These are phyloP conservation scores for Schlechtendalia chinensis DNA, from an alignment of 1,140 invertebrate species.

Conservation along the genomic window DNA sequence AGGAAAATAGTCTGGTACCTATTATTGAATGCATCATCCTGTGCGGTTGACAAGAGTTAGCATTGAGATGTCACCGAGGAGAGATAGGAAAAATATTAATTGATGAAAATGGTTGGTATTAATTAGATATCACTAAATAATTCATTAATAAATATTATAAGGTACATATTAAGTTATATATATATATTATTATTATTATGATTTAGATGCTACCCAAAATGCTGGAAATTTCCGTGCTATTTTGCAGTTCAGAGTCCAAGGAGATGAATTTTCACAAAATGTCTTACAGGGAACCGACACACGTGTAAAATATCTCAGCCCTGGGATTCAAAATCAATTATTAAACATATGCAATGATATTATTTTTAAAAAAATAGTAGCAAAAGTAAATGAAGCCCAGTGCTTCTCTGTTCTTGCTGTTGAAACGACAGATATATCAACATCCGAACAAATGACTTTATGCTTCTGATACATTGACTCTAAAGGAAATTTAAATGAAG, in stretches of 20 bases:
- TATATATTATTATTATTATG: not conserved
- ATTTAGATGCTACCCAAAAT: not conserved
- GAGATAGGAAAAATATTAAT: not conserved
- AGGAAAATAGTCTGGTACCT: not conserved
- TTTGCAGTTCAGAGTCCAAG: not conserved
- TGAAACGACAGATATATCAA: no score
- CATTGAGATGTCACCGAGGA: not conserved
- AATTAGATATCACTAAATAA: not conserved
- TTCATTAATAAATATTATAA: no score
- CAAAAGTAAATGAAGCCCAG: conserved; percentile 6
- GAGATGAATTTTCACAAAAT: conserved; percentile 20
- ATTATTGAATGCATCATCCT: not conserved
- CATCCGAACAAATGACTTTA: conserved; percentile 35
- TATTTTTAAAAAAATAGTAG: conserved; percentile 4
- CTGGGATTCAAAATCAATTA: conserved; percentile 54
- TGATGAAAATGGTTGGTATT: not conserved
- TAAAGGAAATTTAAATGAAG: conserved; percentile 37
- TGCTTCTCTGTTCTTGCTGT: conserved; percentile 35
- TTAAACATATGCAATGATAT: not conserved
- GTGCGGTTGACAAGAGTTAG: not conserved
- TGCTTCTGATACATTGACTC: conserved; percentile 35
- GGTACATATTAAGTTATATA: not conserved
- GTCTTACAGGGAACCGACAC: conserved; percentile 5
- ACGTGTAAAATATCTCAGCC: conserved; percentile 9
- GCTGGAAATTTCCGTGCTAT: conserved; percentile 30